Percentiles rank a stretch among this genome's conserved stretches.
Conservation (phyloP, 2,888 invertebrate species). For the Falcaria lacertinaria region DNA sequence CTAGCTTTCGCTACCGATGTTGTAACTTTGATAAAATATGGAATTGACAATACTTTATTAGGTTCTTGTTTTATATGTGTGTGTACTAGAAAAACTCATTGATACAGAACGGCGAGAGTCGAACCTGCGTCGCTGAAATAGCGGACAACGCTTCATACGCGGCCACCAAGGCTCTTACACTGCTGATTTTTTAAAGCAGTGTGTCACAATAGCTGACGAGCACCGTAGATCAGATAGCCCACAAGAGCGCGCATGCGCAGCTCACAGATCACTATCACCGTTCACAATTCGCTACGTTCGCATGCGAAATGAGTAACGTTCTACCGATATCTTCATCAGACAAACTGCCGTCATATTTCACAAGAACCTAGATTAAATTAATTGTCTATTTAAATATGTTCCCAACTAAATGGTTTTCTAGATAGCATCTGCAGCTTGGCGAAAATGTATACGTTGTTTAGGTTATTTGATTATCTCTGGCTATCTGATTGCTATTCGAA, state of each 20-base stretch:
- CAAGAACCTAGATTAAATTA: slow-evolving; percentile 21
- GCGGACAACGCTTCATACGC: no score
- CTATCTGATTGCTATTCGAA: no score
- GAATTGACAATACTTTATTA: no score
- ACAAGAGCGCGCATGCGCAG: slow-evolving; percentile 10
- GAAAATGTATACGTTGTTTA: background rate
- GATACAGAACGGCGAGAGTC: no score
- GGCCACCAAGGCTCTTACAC: no score
- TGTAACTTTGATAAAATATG: no score
- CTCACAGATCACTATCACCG: slow-evolving; percentile 21
- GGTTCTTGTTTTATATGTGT: no score
- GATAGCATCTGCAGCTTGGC: background rate
- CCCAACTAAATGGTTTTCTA: slow-evolving; percentile 7
- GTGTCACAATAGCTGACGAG: slow-evolving; percentile 8
- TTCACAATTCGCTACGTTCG: slow-evolving; percentile 19
- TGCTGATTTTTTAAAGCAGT: background rate
- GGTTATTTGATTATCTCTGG: no score
- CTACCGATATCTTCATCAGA: slow-evolving; percentile 17
- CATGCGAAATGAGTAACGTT: slow-evolving; percentile 29
- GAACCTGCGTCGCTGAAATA: no score
- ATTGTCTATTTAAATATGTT: slow-evolving; percentile 18
- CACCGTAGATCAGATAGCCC: slow-evolving; percentile 19
- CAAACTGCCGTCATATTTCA: slow-evolving; percentile 13
- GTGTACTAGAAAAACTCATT: no score
- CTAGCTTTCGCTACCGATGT: no score